Evolutionary conservation across 2,888 invertebrate genomes (phyloP), one percentile per base, ranked within the genome.

Genomic region (Patella ulyssiponensis): DNA sequence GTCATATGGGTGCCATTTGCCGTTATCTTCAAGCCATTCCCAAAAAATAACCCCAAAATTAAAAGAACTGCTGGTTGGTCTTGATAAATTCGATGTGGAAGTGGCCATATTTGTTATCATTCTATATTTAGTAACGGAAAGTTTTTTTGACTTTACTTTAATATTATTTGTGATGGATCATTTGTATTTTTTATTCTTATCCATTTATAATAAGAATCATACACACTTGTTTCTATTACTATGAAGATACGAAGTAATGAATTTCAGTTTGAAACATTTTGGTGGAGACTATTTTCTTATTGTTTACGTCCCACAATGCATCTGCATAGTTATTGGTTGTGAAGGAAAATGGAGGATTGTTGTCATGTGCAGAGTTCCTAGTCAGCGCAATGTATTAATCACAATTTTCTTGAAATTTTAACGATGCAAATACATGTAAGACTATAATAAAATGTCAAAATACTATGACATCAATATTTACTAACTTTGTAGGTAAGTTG

Each of bases 11-110:
- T 83, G 81, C 88, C 89, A 90, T 12, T 78, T 78, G 27, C 87
- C 86, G 79, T 81, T 84, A 78, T 90, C 87, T 73, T 88, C 87
- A 74, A 86, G 82, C 88, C 88, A 89, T 83, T 88, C 88, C 90
- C 90, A 90, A 33, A 90, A 88, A 71, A 88, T 85, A 58, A 89
- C 87, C 14, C 82, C 82, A 58, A 72, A 73, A 14, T 27, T 14
- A 3, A 76, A 17, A 33, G 73, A 53, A 70, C 51, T 44, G 11
- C 44, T 23, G 15, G 56, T 70, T 20, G 64, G 53, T n/a, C n/a
- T 69, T 20, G 15, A 14, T 52, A 64, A 23, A 12, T 70, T 77
- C 17, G 73, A 33, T 56, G 74, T 71, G 72, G 82, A 81, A 58
- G 83, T 75, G 75, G 85, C 84, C 85, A 85, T 85, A 64, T 78